A percentile compares a stretch with the other conserved stretches of the same genome.
These are phyloP conservation scores for Strix uralensis DNA, from an alignment of 2,113 vertebrate genomes.

Conservation along the genomic window DNA sequence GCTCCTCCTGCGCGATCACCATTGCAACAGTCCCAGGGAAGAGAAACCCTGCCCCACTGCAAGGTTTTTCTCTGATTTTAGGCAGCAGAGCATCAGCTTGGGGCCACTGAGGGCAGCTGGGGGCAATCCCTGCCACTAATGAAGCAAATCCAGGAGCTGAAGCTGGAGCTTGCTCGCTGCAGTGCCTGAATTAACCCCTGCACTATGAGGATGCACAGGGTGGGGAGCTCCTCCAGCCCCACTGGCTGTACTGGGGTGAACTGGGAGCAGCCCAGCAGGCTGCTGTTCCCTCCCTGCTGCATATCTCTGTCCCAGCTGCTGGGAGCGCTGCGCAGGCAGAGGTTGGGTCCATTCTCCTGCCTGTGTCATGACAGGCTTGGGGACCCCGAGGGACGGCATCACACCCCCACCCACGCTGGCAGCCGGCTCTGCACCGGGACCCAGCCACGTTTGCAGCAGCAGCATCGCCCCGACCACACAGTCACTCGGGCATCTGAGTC, in stretches of 20 bases:
- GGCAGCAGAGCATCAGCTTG: background rate
- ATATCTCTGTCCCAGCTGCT: fast-evolving
- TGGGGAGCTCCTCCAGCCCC: background rate
- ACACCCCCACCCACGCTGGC: fast-evolving
- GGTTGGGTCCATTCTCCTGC: fast-evolving
- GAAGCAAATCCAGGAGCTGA: background rate
- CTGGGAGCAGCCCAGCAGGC: background rate
- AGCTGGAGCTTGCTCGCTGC: fast-evolving
- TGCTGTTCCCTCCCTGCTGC: background rate
- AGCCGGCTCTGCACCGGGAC: fast-evolving
- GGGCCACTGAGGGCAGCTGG: background rate
- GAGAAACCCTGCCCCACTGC: fast-evolving
- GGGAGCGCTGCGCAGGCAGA: fast-evolving
- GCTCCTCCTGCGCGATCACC: background rate
- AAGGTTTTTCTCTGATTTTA: background rate
- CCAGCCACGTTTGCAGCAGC: fast-evolving
- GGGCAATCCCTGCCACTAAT: background rate
- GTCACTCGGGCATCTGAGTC: fast-evolving
- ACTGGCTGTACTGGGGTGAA: background rate
- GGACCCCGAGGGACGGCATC: fast-evolving
- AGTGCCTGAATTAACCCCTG: background rate
- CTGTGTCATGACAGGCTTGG: background rate
- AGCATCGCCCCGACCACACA: fast-evolving
- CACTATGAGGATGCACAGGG: fast-evolving
- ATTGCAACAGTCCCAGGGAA: fast-evolving